These are phyloP conservation scores for Mercenaria mercenaria DNA, from an alignment of 1,140 invertebrate genomes.

Conservation along the genomic window DNA sequence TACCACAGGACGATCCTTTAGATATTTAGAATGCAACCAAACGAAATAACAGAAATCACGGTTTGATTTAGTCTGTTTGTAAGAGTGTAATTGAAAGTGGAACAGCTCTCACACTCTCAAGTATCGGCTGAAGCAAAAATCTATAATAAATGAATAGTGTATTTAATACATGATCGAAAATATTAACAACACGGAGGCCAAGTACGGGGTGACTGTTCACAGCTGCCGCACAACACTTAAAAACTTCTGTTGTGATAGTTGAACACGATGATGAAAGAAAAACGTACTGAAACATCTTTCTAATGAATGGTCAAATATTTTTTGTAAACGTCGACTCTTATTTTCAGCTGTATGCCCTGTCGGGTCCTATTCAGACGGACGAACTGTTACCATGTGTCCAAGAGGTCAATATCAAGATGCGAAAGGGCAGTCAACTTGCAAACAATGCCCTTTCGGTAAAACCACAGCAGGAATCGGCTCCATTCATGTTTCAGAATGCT, in stretches of 20 bases:
- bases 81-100: no score
- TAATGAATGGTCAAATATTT: neutral
- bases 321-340: neutral
- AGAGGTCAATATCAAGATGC: constrained; percentile 42
- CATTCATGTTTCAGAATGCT: constrained; percentile 1
- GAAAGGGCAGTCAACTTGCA: constrained; percentile 36
- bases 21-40: no score
- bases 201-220: no score
- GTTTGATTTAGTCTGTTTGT: no score
- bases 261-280: neutral
- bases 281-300: neutral
- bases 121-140: no score
- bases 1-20: no score
- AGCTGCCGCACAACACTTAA: no score
- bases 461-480: constrained; percentile 32
- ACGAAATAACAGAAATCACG: no score
- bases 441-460: constrained; percentile 5
- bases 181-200: no score
- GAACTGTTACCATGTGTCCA: constrained; percentile 24
- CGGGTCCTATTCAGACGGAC: constrained; percentile 30
- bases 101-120: no score
- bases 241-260: neutral
- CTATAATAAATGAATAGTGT: no score
- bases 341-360: constrained; percentile 20
- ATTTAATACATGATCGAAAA: neutral